Conservation (phyloP, 2,113 vertebrate genomes). For the Lethenteron camtschaticum region DNA sequence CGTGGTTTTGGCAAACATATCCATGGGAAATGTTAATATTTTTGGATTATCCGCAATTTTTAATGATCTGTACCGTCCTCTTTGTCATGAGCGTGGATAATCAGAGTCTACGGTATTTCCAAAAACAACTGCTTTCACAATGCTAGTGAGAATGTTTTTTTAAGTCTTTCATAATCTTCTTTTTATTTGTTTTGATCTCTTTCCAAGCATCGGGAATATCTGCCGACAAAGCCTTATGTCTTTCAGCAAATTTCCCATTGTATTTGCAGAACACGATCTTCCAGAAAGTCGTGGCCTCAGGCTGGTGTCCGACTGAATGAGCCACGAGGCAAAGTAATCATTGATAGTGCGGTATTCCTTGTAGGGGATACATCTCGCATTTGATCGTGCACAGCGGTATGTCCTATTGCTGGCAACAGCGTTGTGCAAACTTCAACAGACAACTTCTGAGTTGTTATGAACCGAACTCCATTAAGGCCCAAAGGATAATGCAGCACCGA, state of each 20-base stretch:
- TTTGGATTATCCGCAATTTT: too few species aligned
- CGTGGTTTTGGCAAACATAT: too few species aligned
- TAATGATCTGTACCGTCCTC: too few species aligned
- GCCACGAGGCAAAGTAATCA: constrained; percentile 7
- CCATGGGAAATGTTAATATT: too few species aligned
- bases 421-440: constrained; percentile 1
- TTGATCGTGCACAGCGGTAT: neutral
- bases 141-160: neutral
- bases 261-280: constrained; percentile 5
- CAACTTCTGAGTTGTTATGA: neutral
- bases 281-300: constrained; percentile 6
- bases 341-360: constrained; percentile 3
- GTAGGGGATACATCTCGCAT: neutral
- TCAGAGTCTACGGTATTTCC: too few species aligned
- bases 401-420: neutral
- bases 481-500: neutral
- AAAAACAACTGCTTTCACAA: too few species aligned
- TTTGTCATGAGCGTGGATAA: too few species aligned
- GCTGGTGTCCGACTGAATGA: neutral
- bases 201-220: neutral
- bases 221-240: neutral
- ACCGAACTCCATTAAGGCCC: neutral
- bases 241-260: neutral
- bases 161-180: neutral
- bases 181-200: neutral